Conservation (phyloP, 2,797 vertebrate genomes). For the Galaxias olidus region DNA sequence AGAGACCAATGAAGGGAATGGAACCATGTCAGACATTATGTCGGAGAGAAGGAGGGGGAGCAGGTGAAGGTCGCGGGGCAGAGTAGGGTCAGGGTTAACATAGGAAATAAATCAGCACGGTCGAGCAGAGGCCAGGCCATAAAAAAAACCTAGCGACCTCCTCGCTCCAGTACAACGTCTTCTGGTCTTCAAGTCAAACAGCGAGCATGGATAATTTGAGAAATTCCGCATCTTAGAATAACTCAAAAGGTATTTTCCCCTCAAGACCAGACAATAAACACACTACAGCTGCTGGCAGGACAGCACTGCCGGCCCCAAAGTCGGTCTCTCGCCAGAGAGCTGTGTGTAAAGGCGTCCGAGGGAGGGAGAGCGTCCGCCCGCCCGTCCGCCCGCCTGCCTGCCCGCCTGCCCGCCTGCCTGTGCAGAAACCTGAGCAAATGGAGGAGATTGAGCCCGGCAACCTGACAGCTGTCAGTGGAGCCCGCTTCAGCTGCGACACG, state of each 20-base stretch:
- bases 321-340: too few species aligned
- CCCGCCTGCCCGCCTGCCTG: too few species aligned
- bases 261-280: too few species aligned
- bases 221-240: too few species aligned
- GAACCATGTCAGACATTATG: constrained; percentile 2
- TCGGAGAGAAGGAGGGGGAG: constrained; percentile 13
- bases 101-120: constrained; percentile 45
- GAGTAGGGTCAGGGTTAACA: constrained; percentile 49
- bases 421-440: constrained; percentile 10
- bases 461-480: constrained; percentile 74
- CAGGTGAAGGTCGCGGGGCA: constrained; percentile 20
- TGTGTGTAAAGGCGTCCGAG: constrained; percentile 30
- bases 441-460: constrained; percentile 50
- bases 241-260: too few species aligned
- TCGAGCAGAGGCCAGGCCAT: constrained; percentile 28
- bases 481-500: constrained; percentile 38
- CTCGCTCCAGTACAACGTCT: constrained; percentile 1
- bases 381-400: too few species aligned
- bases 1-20: constrained; percentile 33
- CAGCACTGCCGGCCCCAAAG: too few species aligned
- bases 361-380: neutral
- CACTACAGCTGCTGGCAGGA: too few species aligned
- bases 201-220: neutral
- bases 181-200: neutral
- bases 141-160: constrained; percentile 9